phyloP scores from a whole-genome alignment of 2,113 vertebrate species.

The Indicator indicator region DNA sequence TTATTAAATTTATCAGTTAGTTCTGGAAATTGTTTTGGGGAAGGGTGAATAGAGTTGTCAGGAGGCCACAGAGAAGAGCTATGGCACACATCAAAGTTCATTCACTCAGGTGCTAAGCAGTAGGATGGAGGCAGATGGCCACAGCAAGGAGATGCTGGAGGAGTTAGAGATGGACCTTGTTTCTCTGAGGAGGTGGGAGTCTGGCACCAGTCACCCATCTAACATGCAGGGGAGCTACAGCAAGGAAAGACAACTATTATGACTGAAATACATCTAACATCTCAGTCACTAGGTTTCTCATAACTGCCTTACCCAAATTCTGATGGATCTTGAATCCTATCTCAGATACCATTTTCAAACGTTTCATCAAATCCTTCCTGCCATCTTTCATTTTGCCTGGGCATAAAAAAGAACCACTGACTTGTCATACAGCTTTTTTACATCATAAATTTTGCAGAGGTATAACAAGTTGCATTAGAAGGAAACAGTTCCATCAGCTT shows the following conservation, averaged over 20 bases:
- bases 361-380: neutral
- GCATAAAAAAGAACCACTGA: neutral
- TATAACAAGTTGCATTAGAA: slow-evolving; percentile 23
- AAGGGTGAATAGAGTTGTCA: neutral
- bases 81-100: accelerated
- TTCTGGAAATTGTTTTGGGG: neutral
- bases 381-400: slow-evolving; percentile 24
- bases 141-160: neutral
- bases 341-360: neutral
- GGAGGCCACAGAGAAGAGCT: neutral
- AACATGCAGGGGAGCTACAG: neutral
- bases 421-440: neutral
- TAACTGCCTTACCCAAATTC: neutral
- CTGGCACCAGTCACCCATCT: neutral
- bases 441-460: neutral
- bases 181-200: neutral
- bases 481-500: slow-evolving; percentile 12
- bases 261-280: neutral
- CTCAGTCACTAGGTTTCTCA: neutral
- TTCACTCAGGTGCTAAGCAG: neutral
- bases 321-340: neutral
- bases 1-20: neutral
- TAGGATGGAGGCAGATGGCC: neutral
- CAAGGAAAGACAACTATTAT: neutral
- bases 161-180: accelerated